Base-by-base conservation (phyloP, 1,140 invertebrate genomes). In the Portunus trituberculatus region DNA sequence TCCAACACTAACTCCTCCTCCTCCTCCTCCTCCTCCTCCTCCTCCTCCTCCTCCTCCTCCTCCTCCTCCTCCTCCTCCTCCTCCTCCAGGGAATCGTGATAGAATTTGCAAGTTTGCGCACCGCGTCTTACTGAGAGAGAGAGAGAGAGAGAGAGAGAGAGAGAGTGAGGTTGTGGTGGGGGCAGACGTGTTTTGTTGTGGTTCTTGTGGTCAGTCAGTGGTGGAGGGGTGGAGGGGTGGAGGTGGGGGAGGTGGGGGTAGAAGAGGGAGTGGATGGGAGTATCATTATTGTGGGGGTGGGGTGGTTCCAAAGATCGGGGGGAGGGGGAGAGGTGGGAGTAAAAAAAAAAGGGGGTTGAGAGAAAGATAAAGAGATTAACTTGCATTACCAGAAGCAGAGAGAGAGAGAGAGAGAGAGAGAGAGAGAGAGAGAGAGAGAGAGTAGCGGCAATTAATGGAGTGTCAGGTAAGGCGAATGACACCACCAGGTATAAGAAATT, bases 81-180 rank as follows among this genome's bases (percentile, higher is more conserved):
- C 83, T 86, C 7, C 83, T 28, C 16, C 45, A 76, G 67, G 67
- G 87, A 48, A 48, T 89, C 87, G 87, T 89, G 87, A 89, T 89
- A 89, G 87, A 89, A 89, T 89, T 89, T 89, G 87, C 87, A 89
- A 89, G 87, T 89, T 48, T 89, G 45, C 39, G 48, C 25, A n/a
- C 14, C 45, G 87, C 16, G 87, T 89, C 39, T 39, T 45, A 48
- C 45, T 32, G 84, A 87, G 84, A 87, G 84, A 87, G 84, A 87
- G 84, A 87, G 84, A 87, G 84, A 87, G 84, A 87, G 84, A 87
- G 84, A 87, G 84, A 87, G 84, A 87, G 84, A 87, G 84, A 87
- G 84, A 87, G 84, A 87, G 84, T 39, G 84, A 87, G 84, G 39
- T 28, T 12, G n/a, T 16, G 83, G 83, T 84, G 83, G n/a, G 83